Percentiles rank a stretch among this genome's conserved stretches.
These are phyloP conservation scores for Drosophila pseudotalamancana DNA, from an alignment of 2,888 invertebrate species.

Conservation along the genomic window DNA sequence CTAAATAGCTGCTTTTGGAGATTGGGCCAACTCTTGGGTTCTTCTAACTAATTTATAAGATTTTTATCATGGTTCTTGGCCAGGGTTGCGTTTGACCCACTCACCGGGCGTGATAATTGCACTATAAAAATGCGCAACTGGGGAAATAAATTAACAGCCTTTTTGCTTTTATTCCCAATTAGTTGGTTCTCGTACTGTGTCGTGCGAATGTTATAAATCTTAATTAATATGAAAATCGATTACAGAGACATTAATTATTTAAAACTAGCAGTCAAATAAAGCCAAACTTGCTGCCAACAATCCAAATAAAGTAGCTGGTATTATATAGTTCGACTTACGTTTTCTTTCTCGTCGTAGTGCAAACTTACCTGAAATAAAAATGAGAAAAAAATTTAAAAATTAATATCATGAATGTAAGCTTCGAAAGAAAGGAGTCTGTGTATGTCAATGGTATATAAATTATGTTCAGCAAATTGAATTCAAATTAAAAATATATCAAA, in stretches of 20 bases:
- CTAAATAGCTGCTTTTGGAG: conserved; percentile 42
- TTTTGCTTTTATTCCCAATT: conserved; percentile 17
- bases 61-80: conserved; percentile 44
- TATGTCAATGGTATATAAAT: conserved; percentile 24
- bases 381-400: conserved; percentile 28
- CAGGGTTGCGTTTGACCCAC: conserved; percentile 27
- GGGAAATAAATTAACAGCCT: conserved; percentile 64
- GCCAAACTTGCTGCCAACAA: conserved; percentile 26
- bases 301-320: conserved; percentile 23
- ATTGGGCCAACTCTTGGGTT: conserved; percentile 16
- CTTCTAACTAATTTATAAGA: conserved; percentile 75
- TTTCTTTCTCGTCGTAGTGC: conserved; percentile 80
- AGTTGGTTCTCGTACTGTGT: conserved; percentile 1
- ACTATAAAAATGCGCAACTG: conserved; percentile 71
- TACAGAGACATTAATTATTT: conserved; percentile 69
- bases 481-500: conserved; percentile 33
- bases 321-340: conserved; percentile 66
- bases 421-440: conserved; percentile 3
- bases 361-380: conserved; percentile 76
- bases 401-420: conserved; percentile 18
- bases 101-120: conserved; percentile 68
- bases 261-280: conserved; percentile 54
- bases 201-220: conserved; percentile 65
- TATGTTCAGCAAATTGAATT: conserved; percentile 45
- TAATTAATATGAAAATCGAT: conserved; percentile 80